Conservation (phyloP, 1,140 invertebrate species). For the Drepana arcuata region DNA sequence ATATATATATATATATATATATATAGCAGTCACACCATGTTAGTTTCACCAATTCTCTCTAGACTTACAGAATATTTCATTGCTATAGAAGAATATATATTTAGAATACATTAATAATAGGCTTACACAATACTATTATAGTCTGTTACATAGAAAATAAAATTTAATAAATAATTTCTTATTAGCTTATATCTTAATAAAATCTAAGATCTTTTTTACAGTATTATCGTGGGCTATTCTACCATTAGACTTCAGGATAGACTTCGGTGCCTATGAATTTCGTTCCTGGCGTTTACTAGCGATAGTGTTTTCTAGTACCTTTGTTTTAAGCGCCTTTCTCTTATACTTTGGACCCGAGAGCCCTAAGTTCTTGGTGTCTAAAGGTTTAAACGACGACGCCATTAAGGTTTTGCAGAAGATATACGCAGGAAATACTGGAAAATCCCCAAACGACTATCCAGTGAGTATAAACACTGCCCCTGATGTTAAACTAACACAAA, state of each 20-base stretch:
- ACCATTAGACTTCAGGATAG: not conserved
- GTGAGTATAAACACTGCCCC: slow-evolving; percentile 52
- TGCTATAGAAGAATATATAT: too few species aligned
- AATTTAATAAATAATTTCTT: too few species aligned
- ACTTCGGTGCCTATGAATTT: not conserved
- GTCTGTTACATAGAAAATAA: too few species aligned
- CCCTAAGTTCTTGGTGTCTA: slow-evolving; percentile 86
- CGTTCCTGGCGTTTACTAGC: not conserved
- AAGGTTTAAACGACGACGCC: slow-evolving; percentile 79
- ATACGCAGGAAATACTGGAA: slow-evolving; percentile 75
- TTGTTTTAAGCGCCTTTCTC: not conserved
- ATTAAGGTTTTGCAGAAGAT: slow-evolving; percentile 74
- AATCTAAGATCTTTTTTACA: too few species aligned
- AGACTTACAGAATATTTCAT: too few species aligned
- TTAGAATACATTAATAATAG: too few species aligned
- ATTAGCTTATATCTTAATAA: too few species aligned
- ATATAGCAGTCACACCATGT: too few species aligned
- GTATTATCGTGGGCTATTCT: not conserved
- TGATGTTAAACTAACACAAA: not conserved
- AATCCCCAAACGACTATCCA: slow-evolving; percentile 75
- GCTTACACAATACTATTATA: too few species aligned
- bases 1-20: too few species aligned
- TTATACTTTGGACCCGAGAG: slow-evolving; percentile 75
- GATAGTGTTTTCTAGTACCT: not conserved
- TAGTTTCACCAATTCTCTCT: too few species aligned